phyloP scores from a whole-genome alignment of 2,888 invertebrate species.

The Bedellia somnulentella region DNA sequence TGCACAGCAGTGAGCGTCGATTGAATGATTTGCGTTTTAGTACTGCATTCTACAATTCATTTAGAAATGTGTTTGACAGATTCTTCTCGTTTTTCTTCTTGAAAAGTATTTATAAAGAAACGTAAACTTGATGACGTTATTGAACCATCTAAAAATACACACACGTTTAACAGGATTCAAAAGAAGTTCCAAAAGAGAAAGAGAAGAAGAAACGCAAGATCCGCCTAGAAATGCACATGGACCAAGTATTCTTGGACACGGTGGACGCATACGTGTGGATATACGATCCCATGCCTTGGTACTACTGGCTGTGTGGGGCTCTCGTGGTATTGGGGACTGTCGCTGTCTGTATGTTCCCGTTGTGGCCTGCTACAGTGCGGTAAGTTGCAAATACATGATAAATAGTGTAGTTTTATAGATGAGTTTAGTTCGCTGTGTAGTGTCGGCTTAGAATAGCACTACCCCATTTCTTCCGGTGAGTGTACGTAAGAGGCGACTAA shows the following conservation, averaged over 20 bases:
- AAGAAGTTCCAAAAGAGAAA: conserved; percentile 29
- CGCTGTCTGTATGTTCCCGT: conserved; percentile 95
- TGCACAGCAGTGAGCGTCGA: too few species aligned
- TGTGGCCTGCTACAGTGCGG: conserved; percentile 95
- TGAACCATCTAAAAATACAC: too few species aligned
- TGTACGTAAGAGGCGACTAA: too few species aligned
- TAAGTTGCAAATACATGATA: conserved; percentile 27
- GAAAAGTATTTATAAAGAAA: too few species aligned
- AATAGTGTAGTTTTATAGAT: background rate
- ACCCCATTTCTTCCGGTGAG: too few species aligned
- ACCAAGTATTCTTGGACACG: conserved; percentile 92
- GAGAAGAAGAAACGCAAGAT: conserved; percentile 81
- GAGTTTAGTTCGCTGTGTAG: too few species aligned
- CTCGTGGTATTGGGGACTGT: conserved; percentile 90
- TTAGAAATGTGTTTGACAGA: too few species aligned
- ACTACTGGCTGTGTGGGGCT: conserved; percentile 93
- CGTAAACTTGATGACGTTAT: too few species aligned
- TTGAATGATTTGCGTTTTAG: too few species aligned
- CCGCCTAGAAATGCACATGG: conserved; percentile 95
- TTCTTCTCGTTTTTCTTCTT: too few species aligned
- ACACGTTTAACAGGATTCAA: conserved; percentile 30
- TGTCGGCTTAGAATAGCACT: too few species aligned
- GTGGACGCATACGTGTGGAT: conserved; percentile 98
- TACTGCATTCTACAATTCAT: too few species aligned
- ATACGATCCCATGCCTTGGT: conserved; percentile 93